Percentiles rank a stretch among this genome's conserved stretches.
phyloP scores from a whole-genome alignment of 2,113 vertebrate genomes.

The Sakesphorus luctuosus region DNA sequence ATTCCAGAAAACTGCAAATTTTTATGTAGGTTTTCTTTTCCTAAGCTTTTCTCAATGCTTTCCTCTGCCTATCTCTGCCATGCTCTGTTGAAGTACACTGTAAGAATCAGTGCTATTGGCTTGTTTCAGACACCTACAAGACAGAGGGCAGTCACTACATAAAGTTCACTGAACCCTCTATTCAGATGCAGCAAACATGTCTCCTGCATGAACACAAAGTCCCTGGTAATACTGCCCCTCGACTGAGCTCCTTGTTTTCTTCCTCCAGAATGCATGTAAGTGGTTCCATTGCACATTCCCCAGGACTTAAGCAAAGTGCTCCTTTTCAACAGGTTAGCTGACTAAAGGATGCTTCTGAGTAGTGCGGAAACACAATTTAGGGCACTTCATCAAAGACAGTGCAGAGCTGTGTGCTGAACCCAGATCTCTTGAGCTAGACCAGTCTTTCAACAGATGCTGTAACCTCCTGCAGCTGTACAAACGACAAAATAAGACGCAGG shows the following conservation, averaged over 20 bases:
- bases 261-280: neutral
- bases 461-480: neutral
- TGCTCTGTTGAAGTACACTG: accelerated
- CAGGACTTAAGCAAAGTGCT: neutral
- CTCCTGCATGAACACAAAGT: neutral
- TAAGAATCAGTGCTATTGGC: neutral
- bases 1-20: neutral
- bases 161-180: neutral
- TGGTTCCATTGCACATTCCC: neutral
- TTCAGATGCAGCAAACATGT: neutral
- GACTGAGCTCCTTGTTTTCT: neutral
- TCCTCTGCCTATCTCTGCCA: neutral
- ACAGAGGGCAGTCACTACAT: too few relatives aligned
- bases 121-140: neutral
- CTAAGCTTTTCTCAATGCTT: neutral
- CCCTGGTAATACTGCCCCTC: neutral
- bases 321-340: neutral
- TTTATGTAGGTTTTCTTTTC: neutral
- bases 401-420: neutral
- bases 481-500: neutral
- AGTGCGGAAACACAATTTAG: neutral
- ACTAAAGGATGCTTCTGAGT: neutral
- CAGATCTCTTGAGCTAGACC: neutral
- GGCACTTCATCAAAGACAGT: neutral
- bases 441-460: neutral